phyloP scores from a whole-genome alignment of 92 coral and sea anemone genomes.

The Heteractis magnifica region DNA sequence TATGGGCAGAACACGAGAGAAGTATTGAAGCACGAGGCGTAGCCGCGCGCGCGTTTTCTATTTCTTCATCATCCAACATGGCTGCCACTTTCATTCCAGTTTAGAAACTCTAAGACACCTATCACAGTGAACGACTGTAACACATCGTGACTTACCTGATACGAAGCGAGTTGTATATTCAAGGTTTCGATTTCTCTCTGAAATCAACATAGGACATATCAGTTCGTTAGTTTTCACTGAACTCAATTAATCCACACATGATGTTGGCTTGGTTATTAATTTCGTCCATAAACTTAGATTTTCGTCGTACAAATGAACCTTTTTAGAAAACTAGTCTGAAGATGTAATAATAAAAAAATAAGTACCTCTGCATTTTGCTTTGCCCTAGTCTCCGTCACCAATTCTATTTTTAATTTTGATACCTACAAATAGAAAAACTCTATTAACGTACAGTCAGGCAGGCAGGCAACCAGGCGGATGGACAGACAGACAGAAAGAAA shows the following conservation, averaged over 20 bases:
- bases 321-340: background rate
- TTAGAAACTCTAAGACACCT: too few relatives aligned
- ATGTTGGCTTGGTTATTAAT: too few relatives aligned
- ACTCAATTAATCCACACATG: too few relatives aligned
- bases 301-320: too few relatives aligned
- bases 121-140: too few relatives aligned
- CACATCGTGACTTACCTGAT: slow-evolving; percentile 43
- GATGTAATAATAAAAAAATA: background rate
- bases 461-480: background rate
- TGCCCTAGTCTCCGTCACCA: slow-evolving; percentile 48
- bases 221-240: too few relatives aligned
- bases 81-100: too few relatives aligned
- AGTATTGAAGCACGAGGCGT: too few relatives aligned
- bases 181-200: slow-evolving; percentile 66
- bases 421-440: slow-evolving; percentile 21
- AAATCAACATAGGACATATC: slow-evolving; percentile 4
- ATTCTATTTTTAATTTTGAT: slow-evolving; percentile 40
- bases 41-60: too few relatives aligned
- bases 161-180: slow-evolving; percentile 59
- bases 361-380: slow-evolving; percentile 61
- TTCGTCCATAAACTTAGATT: background rate
- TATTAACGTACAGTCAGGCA: background rate
- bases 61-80: too few relatives aligned
- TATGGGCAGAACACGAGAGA: too few relatives aligned
- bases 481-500: background rate